Evolutionary conservation across 2,888 invertebrate species (phyloP).

Genomic region (Crepidodera aurea): DNA sequence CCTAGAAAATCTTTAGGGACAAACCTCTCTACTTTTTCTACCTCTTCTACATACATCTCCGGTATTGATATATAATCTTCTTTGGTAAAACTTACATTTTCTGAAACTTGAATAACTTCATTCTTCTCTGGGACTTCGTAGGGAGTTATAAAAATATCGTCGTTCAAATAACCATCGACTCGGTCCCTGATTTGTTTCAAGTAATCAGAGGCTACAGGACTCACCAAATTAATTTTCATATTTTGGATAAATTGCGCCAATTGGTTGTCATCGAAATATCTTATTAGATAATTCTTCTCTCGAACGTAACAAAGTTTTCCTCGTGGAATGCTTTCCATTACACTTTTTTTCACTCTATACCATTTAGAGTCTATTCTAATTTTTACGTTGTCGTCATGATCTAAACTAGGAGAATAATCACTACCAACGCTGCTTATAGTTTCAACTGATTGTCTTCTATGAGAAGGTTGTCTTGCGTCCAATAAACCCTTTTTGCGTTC

Average conservation of each 20-base stretch:
- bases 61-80: conserved; percentile 46
- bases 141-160: conserved; percentile 23
- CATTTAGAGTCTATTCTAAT: conserved; percentile 34
- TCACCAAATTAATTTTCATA: conserved; percentile 25
- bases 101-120: conserved; percentile 41
- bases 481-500: conserved; percentile 27
- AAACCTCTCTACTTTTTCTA: conserved; percentile 43
- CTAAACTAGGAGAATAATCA: conserved; percentile 27
- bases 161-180: conserved; percentile 5
- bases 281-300: conserved; percentile 43
- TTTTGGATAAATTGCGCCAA: conserved; percentile 45
- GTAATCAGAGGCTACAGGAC: conserved; percentile 20
- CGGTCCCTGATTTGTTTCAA: conserved; percentile 24
- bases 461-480: neutral
- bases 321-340: conserved; percentile 39
- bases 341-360: conserved; percentile 29
- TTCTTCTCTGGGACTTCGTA: conserved; percentile 31
- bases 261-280: conserved; percentile 49
- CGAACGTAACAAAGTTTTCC: conserved; percentile 48
- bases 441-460: conserved; percentile 33
- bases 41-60: conserved; percentile 49
- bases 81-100: conserved; percentile 41
- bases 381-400: conserved; percentile 23
- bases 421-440: conserved; percentile 34
- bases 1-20: conserved; percentile 48